These are phyloP conservation scores for Rattus rattus DNA, from an alignment of 2,113 vertebrate genomes.

Conservation along the genomic window DNA sequence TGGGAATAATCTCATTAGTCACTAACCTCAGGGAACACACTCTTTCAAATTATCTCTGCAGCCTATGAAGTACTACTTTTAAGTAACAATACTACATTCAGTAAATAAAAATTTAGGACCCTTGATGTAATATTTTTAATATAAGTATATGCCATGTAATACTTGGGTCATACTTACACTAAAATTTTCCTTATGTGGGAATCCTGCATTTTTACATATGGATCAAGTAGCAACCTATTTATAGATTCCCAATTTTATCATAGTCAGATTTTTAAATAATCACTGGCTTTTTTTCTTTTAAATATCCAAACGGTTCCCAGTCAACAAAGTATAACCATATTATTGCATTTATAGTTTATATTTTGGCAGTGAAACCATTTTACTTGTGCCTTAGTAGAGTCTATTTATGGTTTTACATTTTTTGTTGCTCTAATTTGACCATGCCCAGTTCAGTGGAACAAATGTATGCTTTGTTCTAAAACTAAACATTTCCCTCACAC, in stretches of 20 bases:
- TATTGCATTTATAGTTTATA: not conserved
- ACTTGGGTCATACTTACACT: not conserved
- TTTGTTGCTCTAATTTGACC: constrained; percentile 42
- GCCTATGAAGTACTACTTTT: not conserved
- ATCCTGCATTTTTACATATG: not conserved
- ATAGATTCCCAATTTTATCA: not conserved
- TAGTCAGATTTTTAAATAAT: not conserved
- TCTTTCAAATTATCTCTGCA: constrained; percentile 43
- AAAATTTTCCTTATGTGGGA: not conserved
- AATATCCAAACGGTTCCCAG: not conserved
- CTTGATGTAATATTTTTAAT: not conserved
- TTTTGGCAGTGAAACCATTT: constrained; percentile 6
- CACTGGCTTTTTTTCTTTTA: not conserved
- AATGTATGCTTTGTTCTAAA: constrained; percentile 5
- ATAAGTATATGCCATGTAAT: not conserved
- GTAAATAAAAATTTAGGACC: constrained; percentile 10
- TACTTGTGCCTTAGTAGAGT: constrained; percentile 9
- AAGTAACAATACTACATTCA: constrained; percentile 19
- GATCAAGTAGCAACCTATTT: not conserved
- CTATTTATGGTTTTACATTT: not conserved
- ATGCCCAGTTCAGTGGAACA: not conserved
- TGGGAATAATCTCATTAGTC: constrained; percentile 47
- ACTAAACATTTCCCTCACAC: constrained; percentile 24
- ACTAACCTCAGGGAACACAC: constrained; percentile 39
- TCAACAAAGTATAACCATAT: not conserved